Evolutionary conservation across 2,113 vertebrate genomes (phyloP).

Genomic region (Podarcis raffonei): DNA sequence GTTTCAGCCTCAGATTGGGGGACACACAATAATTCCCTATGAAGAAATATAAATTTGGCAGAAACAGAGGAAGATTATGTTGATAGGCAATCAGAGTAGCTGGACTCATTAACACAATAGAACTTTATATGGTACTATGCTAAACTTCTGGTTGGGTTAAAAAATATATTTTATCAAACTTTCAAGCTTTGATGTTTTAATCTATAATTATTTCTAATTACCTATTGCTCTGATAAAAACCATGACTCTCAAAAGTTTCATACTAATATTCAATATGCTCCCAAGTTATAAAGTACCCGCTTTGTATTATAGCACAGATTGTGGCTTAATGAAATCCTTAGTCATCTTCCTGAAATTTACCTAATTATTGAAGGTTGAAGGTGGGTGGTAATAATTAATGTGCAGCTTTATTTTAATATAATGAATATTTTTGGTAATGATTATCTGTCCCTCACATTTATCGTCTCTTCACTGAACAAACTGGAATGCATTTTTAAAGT

Average conservation of each 20-base stretch:
- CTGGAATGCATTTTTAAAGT: neutral
- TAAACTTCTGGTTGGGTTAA: neutral
- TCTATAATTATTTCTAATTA: neutral
- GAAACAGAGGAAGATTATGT: neutral
- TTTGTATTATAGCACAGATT: neutral
- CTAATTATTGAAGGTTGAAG: neutral
- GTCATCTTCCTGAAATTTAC: neutral
- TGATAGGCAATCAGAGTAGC: neutral
- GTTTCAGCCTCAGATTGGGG: neutral
- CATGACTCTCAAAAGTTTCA: fast-evolving
- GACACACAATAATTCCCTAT: neutral
- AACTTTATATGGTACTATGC: neutral
- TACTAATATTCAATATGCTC: neutral
- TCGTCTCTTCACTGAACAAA: neutral
- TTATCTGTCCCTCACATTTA: fast-evolving
- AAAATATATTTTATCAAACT: neutral
- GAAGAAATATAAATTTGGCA: neutral
- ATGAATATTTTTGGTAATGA: neutral
- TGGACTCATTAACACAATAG: neutral
- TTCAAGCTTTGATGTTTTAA: neutral
- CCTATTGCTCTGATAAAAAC: neutral
- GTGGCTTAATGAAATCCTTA: neutral
- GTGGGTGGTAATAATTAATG: neutral
- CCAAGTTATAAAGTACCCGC: neutral
- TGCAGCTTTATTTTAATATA: neutral